phyloP scores from a whole-genome alignment of 2,888 invertebrate species.

The Euclidia mi region DNA sequence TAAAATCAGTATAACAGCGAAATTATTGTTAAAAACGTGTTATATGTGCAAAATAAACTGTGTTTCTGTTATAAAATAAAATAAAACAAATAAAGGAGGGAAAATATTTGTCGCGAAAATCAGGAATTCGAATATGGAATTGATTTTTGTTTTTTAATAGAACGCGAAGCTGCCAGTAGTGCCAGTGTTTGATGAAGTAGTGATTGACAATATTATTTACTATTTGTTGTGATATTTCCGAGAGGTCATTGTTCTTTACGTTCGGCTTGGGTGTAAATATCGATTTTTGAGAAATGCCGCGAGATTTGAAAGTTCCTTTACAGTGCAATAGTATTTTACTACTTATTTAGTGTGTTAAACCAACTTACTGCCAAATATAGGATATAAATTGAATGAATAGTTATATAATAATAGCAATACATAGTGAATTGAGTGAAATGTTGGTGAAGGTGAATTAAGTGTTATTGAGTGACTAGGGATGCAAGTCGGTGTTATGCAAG shows the following conservation, averaged over 20 bases:
- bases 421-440: constrained; percentile 14
- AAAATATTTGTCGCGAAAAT: constrained; percentile 19
- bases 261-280: constrained; percentile 73
- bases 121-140: constrained; percentile 39
- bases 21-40: constrained; percentile 6
- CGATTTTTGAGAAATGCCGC: constrained; percentile 81
- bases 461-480: constrained; percentile 67
- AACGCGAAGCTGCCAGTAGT: constrained; percentile 17
- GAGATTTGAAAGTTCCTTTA: constrained; percentile 61
- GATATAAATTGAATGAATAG: constrained; percentile 6
- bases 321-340: constrained; percentile 25
- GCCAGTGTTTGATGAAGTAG: constrained; percentile 21
- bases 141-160: constrained; percentile 35
- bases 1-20: constrained; percentile 17
- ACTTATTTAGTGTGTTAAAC: not conserved
- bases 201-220: constrained; percentile 36
- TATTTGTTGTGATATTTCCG: constrained; percentile 57
- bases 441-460: not conserved
- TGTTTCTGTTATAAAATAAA: constrained; percentile 29
- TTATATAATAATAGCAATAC: constrained; percentile 7
- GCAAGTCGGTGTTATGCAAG: constrained; percentile 92
- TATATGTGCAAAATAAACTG: constrained; percentile 9
- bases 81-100: constrained; percentile 34
- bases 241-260: constrained; percentile 78
- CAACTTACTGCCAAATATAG: not conserved